Base-by-base conservation (phyloP, 2,113 vertebrate genomes). In the Collichthys lucidus region DNA sequence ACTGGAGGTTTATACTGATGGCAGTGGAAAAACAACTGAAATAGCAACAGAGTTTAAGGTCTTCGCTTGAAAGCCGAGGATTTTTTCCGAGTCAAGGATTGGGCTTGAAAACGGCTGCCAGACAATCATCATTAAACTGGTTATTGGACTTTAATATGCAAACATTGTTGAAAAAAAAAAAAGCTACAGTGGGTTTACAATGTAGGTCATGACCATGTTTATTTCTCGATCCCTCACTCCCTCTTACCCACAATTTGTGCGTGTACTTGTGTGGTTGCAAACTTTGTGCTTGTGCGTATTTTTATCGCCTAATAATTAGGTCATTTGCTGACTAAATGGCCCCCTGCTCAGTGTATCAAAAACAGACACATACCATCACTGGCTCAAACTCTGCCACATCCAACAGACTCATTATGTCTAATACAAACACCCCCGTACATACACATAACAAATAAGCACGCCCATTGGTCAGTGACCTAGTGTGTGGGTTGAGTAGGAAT, bases 11-110 rank as follows among this genome's bases (percentile, higher is more conserved):
- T 89, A 74, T 71, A 88, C 77, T 68, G 80, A 88, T 81, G 84
- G 74, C 86, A 85, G 88, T 92, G 92, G 93, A 92, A 94, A 91
- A 92, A 91, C 84, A 87, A 85, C 77, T 76, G 77, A 91, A 91
- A 86, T 69, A 86, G 86, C 73, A 83, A 76, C 78, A 70, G 49
- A 80, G 82, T 82, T 85, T 72, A 66, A 63, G 57, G 74, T 53
- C 63, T 76, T 88, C 47, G 47, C 78, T 85, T 83, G 73, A 91
- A 85, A 85, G 77, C 15, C 24, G 46, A 75, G 35, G 60, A 79
- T 73, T 80, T 56, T 86, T 84, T 90, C 84, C 82, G 74, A 78
- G 74, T 86, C 53, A 68, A 65, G 47, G 35, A 40, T 40, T 40
- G 35, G 19, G 31, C 60, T 75, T 78, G 53, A 72, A 71, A 87